Evolutionary conservation across 1,140 invertebrate species (phyloP), one percentile per base, ranked within the genome.

Genomic region (Pomacea maculata): DNA sequence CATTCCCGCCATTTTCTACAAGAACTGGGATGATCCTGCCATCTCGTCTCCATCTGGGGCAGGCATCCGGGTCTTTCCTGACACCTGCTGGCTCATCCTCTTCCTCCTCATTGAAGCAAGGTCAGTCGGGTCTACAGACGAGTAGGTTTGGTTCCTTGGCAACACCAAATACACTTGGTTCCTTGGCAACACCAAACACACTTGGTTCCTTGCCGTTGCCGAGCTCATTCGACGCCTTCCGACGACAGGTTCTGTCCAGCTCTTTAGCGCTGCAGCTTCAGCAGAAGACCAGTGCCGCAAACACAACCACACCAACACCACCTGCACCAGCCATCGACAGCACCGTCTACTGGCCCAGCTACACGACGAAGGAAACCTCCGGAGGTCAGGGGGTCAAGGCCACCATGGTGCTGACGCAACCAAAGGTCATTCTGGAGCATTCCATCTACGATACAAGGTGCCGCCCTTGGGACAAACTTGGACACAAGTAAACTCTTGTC

Each of bases 351-450:
- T 78, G 77, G 77, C 77, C 77, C 1, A 15, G 52, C 17, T 71
- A 78, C 67, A n/a, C 67, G 63, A 21, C 15, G 25, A 14, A 34
- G 25, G 64, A 52, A 11, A 34, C 75, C 25, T 14, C 21, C 14
- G 52, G 34, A 25, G 34, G 61, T n/a, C 67, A 63, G 14, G 17
- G n/a, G 45, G 25, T 52, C 75, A 77, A 77, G 14, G 65, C 19
- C 15, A 70, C 77, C n/a, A 15, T 78, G 7, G 45, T 70, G 45
- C 67, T 78, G 64, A 78, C 77, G 19, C 77, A 78, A 52, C 77
- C 77, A 9, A 55, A n/a, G 1, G 52, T 65, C 5, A 15, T 57
- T 55, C 45, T 29, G 5, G 52, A n/a, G 45, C 34, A 67, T 64
- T 78, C 77, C 6, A 15, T 45, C 14, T 78, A 70, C 29, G 77